A percentile compares a stretch with the other conserved stretches of the same genome.
Evolutionary conservation across 1,140 invertebrate genomes (phyloP).

Genomic region (Heliothis subflexa): DNA sequence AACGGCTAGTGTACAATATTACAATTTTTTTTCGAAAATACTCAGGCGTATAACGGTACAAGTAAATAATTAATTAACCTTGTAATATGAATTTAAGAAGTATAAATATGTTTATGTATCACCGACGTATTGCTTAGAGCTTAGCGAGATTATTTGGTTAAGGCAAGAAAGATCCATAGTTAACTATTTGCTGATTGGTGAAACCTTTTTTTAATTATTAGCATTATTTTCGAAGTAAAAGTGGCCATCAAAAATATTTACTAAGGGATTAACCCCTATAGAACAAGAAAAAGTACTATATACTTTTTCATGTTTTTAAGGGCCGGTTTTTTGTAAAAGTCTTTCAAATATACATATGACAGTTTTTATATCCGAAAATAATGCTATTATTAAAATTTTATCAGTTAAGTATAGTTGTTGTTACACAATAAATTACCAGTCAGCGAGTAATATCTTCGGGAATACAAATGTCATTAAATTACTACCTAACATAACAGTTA

Average conservation of each 20-base stretch:
- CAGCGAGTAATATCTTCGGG: constrained; percentile 26
- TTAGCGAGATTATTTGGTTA: constrained; percentile 47
- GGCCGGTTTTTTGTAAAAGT: too few species aligned
- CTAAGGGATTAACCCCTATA: too few species aligned
- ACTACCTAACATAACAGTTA: constrained; percentile 35
- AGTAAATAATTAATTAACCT: constrained; percentile 41
- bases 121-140: constrained; percentile 42
- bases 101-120: constrained; percentile 35
- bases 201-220: not conserved
- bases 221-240: too few species aligned
- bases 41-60: constrained; percentile 6
- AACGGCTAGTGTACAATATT: not conserved
- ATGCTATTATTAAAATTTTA: too few species aligned
- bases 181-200: constrained; percentile 35
- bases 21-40: not conserved
- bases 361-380: too few species aligned
- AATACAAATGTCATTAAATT: constrained; percentile 46
- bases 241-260: too few species aligned
- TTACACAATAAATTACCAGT: constrained; percentile 40
- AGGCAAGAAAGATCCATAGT: constrained; percentile 43
- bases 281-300: too few species aligned
- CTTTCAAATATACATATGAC: too few species aligned
- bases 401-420: not conserved
- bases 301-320: too few species aligned
- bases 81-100: constrained; percentile 28